A percentile compares a stretch with the other conserved stretches of the same genome.
Evolutionary conservation across 2,797 vertebrate species (phyloP).

Genomic region (Rousettus madagascariensis): DNA sequence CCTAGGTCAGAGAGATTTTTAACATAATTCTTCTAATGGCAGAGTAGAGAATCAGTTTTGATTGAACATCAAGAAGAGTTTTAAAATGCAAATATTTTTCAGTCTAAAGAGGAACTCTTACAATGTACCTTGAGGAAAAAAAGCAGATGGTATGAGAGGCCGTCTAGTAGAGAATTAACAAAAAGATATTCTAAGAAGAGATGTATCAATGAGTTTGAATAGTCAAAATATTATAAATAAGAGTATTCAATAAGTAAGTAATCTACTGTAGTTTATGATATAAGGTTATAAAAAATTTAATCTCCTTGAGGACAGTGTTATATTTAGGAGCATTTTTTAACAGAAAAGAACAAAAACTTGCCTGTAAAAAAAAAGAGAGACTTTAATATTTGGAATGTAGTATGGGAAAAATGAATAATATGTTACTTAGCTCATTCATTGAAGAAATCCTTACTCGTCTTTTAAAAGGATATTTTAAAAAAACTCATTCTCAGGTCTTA

Average conservation of each 20-base stretch:
- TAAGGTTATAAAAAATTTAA: not conserved
- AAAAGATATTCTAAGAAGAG: not conserved
- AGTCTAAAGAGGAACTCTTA: conserved; percentile 8
- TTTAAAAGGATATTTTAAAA: not conserved
- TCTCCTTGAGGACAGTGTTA: not conserved
- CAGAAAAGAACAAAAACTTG: not conserved
- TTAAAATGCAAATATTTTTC: conserved; percentile 61
- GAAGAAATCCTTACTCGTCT: not conserved
- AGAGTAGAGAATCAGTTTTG: conserved; percentile 50
- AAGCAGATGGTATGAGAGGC: not conserved
- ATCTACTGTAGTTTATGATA: not conserved
- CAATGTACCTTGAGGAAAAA: not conserved
- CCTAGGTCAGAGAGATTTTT: not conserved
- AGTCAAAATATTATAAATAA: not conserved
- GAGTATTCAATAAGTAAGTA: not conserved
- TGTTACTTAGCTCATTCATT: not conserved
- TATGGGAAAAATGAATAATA: not conserved
- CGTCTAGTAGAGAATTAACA: not conserved
- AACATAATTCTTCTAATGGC: not conserved
- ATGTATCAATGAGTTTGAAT: not conserved
- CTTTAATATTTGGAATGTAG: not conserved
- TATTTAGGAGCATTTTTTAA: not conserved
- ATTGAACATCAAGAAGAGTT: conserved; percentile 30
- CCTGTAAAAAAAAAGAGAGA: not conserved
- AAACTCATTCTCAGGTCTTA: not conserved